These are phyloP conservation scores for Daktulosphaira vitifoliae DNA, from an alignment of 1,140 invertebrate genomes.

Conservation along the genomic window DNA sequence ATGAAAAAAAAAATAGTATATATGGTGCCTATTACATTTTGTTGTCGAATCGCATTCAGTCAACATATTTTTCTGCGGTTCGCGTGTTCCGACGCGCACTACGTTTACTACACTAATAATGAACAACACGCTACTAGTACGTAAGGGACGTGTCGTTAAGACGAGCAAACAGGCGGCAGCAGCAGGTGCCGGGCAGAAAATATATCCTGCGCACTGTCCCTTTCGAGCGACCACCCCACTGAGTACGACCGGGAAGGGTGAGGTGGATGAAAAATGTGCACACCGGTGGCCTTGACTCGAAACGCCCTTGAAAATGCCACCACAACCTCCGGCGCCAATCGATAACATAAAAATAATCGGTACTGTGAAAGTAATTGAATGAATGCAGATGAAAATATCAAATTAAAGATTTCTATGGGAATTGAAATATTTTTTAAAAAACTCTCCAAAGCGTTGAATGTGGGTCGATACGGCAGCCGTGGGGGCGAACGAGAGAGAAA, in stretches of 20 bases:
- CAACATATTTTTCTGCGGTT: not conserved
- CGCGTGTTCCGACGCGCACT: too few species aligned
- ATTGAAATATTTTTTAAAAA: too few species aligned
- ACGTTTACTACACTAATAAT: too few species aligned
- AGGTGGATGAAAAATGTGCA: not conserved
- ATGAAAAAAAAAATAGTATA: not conserved
- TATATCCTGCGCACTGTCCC: conserved; percentile 29
- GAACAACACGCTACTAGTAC: not conserved
- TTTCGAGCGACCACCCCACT: not conserved
- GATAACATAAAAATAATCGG: too few species aligned
- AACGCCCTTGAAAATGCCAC: conserved; percentile 16
- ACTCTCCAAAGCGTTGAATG: not conserved
- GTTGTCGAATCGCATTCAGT: conserved; percentile 30
- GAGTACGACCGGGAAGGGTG: not conserved
- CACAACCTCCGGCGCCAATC: too few species aligned
- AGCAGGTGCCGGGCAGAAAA: conserved; percentile 30
- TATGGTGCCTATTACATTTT: conserved; percentile 2
- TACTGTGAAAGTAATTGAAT: too few species aligned
- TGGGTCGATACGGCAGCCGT: not conserved
- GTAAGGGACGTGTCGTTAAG: not conserved
- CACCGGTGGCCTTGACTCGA: conserved; percentile 17
- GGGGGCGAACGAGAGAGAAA: conserved; percentile 31
- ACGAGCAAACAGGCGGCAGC: conserved; percentile 9
- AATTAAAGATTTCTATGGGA: too few species aligned
- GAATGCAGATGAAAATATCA: too few species aligned